Evolutionary conservation across 2,797 vertebrate species (phyloP).

Genomic region (Thaleichthys pacificus): DNA sequence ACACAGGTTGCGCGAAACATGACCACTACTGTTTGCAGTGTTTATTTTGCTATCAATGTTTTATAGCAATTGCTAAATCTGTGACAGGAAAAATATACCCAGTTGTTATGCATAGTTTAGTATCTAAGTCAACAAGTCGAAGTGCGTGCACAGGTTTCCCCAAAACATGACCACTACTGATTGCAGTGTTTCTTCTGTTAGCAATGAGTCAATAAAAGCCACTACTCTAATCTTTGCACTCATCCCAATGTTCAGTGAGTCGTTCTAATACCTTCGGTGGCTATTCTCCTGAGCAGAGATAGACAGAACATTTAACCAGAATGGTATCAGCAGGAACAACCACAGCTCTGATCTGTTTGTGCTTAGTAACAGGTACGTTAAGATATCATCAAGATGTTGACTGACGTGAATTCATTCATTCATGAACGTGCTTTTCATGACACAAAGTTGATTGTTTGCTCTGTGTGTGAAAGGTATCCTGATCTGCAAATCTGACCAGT

Average conservation of each 20-base stretch:
- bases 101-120: too few species aligned
- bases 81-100: too few species aligned
- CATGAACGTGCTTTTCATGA: too few species aligned
- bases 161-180: too few species aligned
- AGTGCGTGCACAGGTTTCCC: too few species aligned
- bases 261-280: constrained; percentile 11
- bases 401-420: not conserved
- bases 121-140: too few species aligned
- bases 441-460: not conserved
- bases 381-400: not conserved
- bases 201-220: constrained; percentile 14
- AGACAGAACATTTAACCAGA: not conserved
- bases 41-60: too few species aligned
- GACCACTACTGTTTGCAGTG: too few species aligned
- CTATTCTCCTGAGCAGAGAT: not conserved
- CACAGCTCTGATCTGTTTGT: constrained; percentile 31
- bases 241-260: constrained; percentile 16
- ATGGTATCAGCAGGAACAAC: constrained; percentile 17
- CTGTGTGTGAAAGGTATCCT: constrained; percentile 14
- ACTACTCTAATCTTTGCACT: constrained; percentile 43
- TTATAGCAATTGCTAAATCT: too few species aligned
- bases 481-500: constrained; percentile 4
- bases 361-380: constrained; percentile 56
- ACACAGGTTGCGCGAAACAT: too few species aligned
- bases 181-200: too few species aligned